phyloP scores from a whole-genome alignment of 2,888 invertebrate species.

The Eupithecia centaureata region DNA sequence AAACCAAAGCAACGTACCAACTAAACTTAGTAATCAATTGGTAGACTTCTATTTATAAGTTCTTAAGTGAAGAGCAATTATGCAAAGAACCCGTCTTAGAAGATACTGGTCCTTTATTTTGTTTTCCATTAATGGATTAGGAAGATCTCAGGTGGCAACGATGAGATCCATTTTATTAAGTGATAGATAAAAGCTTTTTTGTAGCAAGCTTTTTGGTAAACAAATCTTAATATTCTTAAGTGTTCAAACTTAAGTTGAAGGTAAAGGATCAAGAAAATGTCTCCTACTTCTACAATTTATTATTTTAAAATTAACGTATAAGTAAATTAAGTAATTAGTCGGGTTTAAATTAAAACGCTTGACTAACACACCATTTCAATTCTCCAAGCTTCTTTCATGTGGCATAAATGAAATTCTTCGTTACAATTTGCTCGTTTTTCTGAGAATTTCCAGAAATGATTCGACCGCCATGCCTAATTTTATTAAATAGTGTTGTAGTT shows the following conservation, averaged over 20 bases:
- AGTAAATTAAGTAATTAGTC: too few species aligned
- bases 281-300: too few species aligned
- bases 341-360: too few species aligned
- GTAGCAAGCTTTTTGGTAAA: conserved; percentile 3
- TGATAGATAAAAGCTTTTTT: neutral
- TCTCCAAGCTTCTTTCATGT: too few species aligned
- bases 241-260: neutral
- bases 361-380: too few species aligned
- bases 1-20: too few species aligned
- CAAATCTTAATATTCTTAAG: conserved; percentile 7
- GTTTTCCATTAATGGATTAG: conserved; percentile 11
- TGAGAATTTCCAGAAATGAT: conserved; percentile 4
- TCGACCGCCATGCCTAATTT: neutral
- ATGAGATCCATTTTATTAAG: conserved; percentile 8
- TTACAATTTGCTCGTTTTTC: conserved; percentile 5
- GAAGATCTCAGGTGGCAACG: conserved; percentile 5
- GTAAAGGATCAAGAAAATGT: neutral
- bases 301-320: too few species aligned
- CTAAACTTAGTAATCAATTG: conserved; percentile 1
- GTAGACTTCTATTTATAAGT: neutral
- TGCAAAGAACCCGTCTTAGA: conserved; percentile 8
- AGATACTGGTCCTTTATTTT: neutral
- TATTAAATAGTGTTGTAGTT: neutral
- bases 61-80: neutral
- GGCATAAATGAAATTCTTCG: too few species aligned